Evolutionary conservation across 2,113 vertebrate genomes (phyloP).

Genomic region (Dascyllus trimaculatus): DNA sequence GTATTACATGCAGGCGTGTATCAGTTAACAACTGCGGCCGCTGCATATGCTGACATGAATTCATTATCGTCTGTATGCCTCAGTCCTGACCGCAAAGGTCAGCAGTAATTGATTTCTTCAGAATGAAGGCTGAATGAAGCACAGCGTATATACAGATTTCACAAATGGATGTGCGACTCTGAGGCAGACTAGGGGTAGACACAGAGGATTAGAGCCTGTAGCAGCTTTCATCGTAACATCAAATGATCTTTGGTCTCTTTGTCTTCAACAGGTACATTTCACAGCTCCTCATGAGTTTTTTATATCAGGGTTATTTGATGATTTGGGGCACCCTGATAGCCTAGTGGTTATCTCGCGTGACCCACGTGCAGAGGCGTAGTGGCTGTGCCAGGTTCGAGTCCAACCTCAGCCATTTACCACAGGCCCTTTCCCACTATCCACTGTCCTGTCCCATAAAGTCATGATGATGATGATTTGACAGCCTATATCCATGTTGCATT

Average conservation of each 20-base stretch:
- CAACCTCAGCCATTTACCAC: no score
- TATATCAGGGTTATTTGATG: conserved; percentile 12
- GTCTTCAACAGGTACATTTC: neutral
- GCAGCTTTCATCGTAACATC: conserved; percentile 13
- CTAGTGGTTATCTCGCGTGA: no score
- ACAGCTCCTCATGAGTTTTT: conserved; percentile 21
- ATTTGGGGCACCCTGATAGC: no score
- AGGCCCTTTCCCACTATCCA: no score
- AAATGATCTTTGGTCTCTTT: conserved; percentile 12
- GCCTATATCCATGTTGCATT: neutral
- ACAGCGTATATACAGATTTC: neutral
- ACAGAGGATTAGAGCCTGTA: conserved; percentile 16
- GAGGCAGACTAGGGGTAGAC: neutral
- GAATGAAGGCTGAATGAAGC: conserved; percentile 12
- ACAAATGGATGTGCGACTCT: neutral
- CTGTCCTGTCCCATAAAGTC: no score
- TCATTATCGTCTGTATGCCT: neutral
- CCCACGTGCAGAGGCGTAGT: no score
- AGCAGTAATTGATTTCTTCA: conserved; percentile 35
- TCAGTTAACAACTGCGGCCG: neutral
- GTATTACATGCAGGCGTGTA: conserved; percentile 5
- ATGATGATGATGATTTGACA: neutral
- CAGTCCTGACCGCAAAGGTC: conserved; percentile 23
- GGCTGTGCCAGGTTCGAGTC: no score
- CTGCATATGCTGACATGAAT: conserved; percentile 7